Evolutionary conservation across 2,888 invertebrate genomes (phyloP), one percentile per base, ranked within the genome.

Genomic region (Himalopsyche kuldschensis): DNA sequence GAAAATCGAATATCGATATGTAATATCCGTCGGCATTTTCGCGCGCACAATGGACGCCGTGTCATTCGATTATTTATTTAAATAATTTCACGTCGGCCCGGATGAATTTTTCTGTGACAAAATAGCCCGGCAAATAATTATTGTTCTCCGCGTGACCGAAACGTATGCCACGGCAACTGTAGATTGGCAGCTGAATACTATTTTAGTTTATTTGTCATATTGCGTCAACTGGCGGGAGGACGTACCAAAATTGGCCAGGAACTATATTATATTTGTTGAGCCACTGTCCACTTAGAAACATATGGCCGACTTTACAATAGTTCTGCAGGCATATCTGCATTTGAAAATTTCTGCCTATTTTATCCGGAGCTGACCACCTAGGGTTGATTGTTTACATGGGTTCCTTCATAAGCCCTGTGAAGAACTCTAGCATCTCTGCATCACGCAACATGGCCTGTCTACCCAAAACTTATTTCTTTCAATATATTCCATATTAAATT

Each of bases 91-190:
- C 27, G 69, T 24, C 69, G 69, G 69, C 8, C 69, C 69, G 69
- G 11, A 69, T 69, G 69, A 27, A 30, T 69, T 69, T 69, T 69
- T 69, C 69, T 8, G 69, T 69, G 69, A 69, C 63, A 63, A 24
- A 24, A 27, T 80, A n/a, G 69, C 11, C 48, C 17, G 63, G 30
- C 32, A 10, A 30, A 10, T n/a, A n/a, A n/a, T 35, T 20, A 82
- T 82, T 82, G 82, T 82, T 63, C 82, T 69, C 41, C 46, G 78
- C 63, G 82, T 78, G 82, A 82, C 82, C 30, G n/a, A 30, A 69
- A 41, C 48, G 20, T 41, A 15, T 69, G 30, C 30, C 69, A 30
- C 27, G 69, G 69, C 69, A 69, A 30, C 30, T 15, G 30, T 27
- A 69, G 20, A 69, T 30, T 27, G 27, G 11, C 69, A 27, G 69